These are phyloP conservation scores for Aporrectodea caliginosa DNA, from an alignment of 1,140 invertebrate species.

Conservation along the genomic window DNA sequence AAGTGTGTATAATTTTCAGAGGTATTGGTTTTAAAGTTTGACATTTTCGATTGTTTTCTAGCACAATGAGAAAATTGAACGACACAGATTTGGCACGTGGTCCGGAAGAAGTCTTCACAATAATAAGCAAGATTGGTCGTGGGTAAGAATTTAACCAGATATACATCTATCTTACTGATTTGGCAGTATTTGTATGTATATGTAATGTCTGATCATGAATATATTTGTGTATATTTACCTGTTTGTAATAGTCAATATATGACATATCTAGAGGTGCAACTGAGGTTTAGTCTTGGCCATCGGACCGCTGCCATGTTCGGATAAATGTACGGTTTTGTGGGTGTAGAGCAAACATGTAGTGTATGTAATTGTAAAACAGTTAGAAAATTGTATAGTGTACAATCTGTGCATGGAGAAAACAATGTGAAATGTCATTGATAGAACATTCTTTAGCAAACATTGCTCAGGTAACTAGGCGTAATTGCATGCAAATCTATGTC, in stretches of 20 bases:
- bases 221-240: not conserved
- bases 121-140: constrained; percentile 56
- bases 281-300: not conserved
- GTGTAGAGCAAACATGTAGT: not conserved
- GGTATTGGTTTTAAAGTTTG: too few relatives aligned
- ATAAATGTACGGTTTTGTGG: not conserved
- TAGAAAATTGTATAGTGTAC: too few relatives aligned
- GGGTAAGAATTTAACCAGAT: constrained; percentile 44
- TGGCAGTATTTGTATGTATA: not conserved
- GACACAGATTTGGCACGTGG: constrained; percentile 53
- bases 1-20: too few relatives aligned
- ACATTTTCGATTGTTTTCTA: constrained; percentile 31
- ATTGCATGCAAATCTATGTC: too few relatives aligned
- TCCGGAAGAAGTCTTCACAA: constrained; percentile 57
- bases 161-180: not conserved
- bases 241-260: not conserved
- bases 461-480: too few relatives aligned
- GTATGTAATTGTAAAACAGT: too few relatives aligned
- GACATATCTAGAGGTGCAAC: not conserved
- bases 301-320: not conserved
- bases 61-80: constrained; percentile 53
- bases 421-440: too few relatives aligned
- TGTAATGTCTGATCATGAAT: not conserved
- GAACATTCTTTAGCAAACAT: too few relatives aligned
- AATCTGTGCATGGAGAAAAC: too few relatives aligned